These are phyloP conservation scores for Tiliqua scincoides DNA, from an alignment of 2,113 vertebrate genomes.

Conservation along the genomic window DNA sequence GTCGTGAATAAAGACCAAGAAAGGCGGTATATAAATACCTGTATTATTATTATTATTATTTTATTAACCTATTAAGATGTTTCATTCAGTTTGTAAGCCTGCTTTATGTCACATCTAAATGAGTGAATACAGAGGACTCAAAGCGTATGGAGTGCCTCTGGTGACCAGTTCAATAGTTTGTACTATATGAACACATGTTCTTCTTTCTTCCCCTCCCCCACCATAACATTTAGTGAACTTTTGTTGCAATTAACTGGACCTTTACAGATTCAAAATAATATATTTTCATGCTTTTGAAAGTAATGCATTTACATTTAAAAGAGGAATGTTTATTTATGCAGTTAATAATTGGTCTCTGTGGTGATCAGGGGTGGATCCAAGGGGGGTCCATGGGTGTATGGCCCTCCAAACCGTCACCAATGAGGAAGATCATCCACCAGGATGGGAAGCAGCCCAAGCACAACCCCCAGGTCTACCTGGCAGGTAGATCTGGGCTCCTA, in stretches of 20 bases:
- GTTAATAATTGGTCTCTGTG: constrained; percentile 25
- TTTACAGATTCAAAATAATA: constrained; percentile 45
- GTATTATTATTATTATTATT: too few relatives aligned
- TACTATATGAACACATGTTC: background rate
- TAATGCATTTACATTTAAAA: background rate
- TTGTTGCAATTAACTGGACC: constrained; percentile 37
- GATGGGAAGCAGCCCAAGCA: too few relatives aligned
- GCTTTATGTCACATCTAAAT: background rate
- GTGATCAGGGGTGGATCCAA: too few relatives aligned
- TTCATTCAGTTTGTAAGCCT: background rate
- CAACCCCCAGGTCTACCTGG: too few relatives aligned
- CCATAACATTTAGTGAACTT: constrained; percentile 41
- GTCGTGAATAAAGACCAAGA: too few relatives aligned
- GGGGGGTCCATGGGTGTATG: too few relatives aligned
- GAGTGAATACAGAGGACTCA: background rate
- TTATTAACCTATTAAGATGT: background rate
- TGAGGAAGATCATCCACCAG: too few relatives aligned
- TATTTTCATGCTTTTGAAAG: background rate
- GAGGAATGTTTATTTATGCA: background rate
- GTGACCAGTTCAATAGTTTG: background rate
- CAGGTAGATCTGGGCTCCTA: too few relatives aligned
- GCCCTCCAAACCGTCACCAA: too few relatives aligned
- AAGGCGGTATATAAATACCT: too few relatives aligned
- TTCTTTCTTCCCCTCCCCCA: background rate
- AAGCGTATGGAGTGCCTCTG: background rate